Percentiles rank a stretch among this genome's conserved stretches.
These are phyloP conservation scores for Atrichornis clamosus DNA, from an alignment of 2,113 vertebrate genomes.

Conservation along the genomic window DNA sequence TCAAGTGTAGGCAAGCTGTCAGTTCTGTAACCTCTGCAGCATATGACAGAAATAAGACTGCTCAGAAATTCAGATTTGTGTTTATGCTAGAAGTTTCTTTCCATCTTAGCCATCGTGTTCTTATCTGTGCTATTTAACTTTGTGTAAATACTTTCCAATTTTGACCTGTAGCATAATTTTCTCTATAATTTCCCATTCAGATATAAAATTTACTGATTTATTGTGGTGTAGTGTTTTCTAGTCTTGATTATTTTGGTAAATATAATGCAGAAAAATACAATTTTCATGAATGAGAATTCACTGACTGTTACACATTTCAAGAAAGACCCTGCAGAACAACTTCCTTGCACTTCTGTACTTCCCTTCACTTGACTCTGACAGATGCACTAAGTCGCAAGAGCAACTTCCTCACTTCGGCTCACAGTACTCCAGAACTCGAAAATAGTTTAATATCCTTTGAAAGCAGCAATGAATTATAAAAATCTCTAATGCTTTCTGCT, in stretches of 20 bases:
- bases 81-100: neutral
- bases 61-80: neutral
- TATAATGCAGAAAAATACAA: neutral
- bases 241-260: neutral
- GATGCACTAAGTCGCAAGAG: neutral
- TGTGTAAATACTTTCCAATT: neutral
- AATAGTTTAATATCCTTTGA: neutral
- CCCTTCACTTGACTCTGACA: neutral
- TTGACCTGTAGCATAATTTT: neutral
- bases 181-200: neutral
- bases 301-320: neutral
- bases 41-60: neutral
- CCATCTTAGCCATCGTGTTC: neutral
- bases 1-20: conserved; percentile 21
- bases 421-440: neutral
- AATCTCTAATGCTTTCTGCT: neutral
- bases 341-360: neutral
- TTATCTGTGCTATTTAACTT: neutral
- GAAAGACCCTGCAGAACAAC: neutral
- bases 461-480: neutral
- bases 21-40: neutral
- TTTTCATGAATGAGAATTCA: neutral
- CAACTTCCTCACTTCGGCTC: neutral
- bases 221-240: neutral
- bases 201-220: neutral